Evolutionary conservation across 1,140 invertebrate species (phyloP), one percentile per base, ranked within the genome.

Genomic region (Zaprionus kolodkinae): DNA sequence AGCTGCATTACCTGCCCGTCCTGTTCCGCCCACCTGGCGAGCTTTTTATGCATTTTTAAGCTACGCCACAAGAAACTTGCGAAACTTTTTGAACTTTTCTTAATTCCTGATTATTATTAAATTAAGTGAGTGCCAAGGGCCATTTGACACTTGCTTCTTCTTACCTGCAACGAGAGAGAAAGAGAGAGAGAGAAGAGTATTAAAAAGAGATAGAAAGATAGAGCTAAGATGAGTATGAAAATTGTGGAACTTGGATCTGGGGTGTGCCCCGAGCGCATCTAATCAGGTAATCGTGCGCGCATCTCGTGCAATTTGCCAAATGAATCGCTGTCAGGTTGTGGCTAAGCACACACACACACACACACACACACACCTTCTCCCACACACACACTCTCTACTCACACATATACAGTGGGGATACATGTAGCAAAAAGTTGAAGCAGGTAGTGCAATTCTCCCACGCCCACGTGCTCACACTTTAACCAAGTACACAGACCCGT

Each of bases 71-170:
- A 65, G 21, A 71, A 25, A 33, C 3, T 55, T 56, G 52, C 38
- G 13, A 43, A 68, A 27, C 38, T 67, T 63, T 48, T 30, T 38
- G 13, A 55, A 55, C 35, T 55, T 65, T 54, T 57, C 56, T 68
- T 68, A 73, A 68, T 73, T 68, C 55, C 52, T 76, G 69, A 72
- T 79, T 78, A 81, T 81, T 78, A 87, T 86, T 72, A 81, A 78
- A 82, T 85, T 86, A 85, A 78, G 76, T 57, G 57, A 85, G 66
- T 60, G 66, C 50, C 77, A 35, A 38, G 64, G 35, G 55, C 40
- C 65, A 15, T 17, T 70, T 68, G 56, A 61, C 50, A 10, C 48
- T 54, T 50, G 15, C 25, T 57, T 35, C 25, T 57, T 27, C 57
- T 13, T 67, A 73, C 71, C 71, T 73, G 56, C 15, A 62, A 69